Evolutionary conservation across 2,113 vertebrate genomes (phyloP), one percentile per base, ranked within the genome.

Genomic region (Passer montanus): DNA sequence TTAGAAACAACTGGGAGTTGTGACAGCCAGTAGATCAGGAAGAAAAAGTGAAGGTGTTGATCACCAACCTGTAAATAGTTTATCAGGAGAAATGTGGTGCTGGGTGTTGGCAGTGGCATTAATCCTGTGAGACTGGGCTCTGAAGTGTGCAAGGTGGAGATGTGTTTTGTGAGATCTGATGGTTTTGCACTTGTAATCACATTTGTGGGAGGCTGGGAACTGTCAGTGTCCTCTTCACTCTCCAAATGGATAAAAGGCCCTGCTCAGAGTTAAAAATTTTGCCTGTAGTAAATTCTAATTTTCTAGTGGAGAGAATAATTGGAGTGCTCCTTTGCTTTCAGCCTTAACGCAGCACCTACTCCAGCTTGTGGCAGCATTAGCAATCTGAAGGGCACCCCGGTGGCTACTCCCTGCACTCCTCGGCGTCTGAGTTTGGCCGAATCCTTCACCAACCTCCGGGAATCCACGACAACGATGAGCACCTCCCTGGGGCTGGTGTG

Each of bases 391-490:
- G 97, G 98, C 63, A 99, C 99, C 1, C 99, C 99, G 0, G 98
- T 98, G 89, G 99, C 98, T 95, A 99, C 99, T 5, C 99, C 99
- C 1, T 99, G 99, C 96, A 99, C 99, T 14, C 99, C 99, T 23
- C 99, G 99, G 84, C 99, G 99, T 82, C 98, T 99, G 96, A 99
- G 99, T 77, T 92, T 99, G 89, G 98, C 98, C 0, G 99, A 99
- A 95, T 99, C 99, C 96, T 99, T 99, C 97, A 99, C 99, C 64
- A 99, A 99, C 93, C 88, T 98, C 43, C 98, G 99, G 5, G 99
- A 99, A 97, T 99, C 99, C 94, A 99, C 99, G 0, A 99, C 98
- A 5, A 99, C 99, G 5, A 99, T 99, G 98, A 99, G 99, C 98
- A 99, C 99, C 0, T 99, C 99, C 16, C 97, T 99, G 59, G 99